phyloP scores from a whole-genome alignment of 2,888 invertebrate genomes.

The Dynastes hyllus region DNA sequence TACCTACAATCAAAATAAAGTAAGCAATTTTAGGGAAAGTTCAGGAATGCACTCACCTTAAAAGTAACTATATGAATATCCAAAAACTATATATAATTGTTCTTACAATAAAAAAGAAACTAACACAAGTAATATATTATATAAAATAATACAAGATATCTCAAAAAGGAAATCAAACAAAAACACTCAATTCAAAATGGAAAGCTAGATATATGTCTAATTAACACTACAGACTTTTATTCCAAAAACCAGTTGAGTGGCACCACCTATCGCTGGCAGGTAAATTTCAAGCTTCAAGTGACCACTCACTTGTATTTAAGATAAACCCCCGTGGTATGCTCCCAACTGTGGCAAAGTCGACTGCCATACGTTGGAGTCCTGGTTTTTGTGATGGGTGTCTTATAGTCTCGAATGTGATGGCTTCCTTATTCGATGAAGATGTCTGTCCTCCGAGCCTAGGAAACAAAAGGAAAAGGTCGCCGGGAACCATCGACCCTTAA shows the following conservation, averaged over 20 bases:
- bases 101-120: background rate
- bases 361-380: no score
- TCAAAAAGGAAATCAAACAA: background rate
- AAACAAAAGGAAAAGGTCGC: no score
- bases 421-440: no score
- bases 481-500: no score
- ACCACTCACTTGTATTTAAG: no score
- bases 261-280: background rate
- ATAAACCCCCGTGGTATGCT: no score
- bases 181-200: background rate
- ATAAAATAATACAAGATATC: background rate
- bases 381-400: no score
- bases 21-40: background rate
- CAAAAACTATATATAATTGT: background rate
- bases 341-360: no score
- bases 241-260: background rate
- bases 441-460: no score
- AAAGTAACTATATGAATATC: background rate
- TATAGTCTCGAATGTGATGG: no score
- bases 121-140: background rate
- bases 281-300: background rate
- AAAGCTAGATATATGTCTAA: no score
- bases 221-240: no score
- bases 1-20: background rate
- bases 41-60: constrained; percentile 9